Percentiles rank a stretch among this genome's conserved stretches.
These are phyloP conservation scores for Aspidapion aeneum DNA, from an alignment of 2,888 invertebrate species.

Conservation along the genomic window DNA sequence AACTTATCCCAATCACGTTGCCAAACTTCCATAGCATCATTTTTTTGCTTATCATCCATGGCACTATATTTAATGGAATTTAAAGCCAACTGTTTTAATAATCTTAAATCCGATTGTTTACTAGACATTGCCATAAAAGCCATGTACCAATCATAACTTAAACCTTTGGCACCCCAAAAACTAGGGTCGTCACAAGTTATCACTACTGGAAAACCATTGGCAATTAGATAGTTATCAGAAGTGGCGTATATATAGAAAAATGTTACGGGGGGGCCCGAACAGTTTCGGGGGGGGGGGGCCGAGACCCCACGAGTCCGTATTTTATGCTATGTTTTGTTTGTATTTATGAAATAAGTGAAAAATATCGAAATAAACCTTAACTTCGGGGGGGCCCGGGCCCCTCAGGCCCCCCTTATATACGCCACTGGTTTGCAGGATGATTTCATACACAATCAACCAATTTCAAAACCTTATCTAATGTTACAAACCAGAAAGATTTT, in stretches of 20 bases:
- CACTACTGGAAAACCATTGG: slow-evolving; percentile 66
- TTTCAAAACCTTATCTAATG: slow-evolving; percentile 70
- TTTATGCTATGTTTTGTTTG: no score
- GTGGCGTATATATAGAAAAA: slow-evolving; percentile 73
- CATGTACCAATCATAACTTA: slow-evolving; percentile 76
- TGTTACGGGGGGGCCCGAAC: slow-evolving; percentile 73
- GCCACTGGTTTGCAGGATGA: slow-evolving; percentile 64
- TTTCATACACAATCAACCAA: slow-evolving; percentile 70
- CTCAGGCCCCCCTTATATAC: slow-evolving; percentile 65
- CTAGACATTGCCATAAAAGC: slow-evolving; percentile 74
- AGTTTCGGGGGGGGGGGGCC: slow-evolving; percentile 68
- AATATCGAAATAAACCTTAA: no score
- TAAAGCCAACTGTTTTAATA: slow-evolving; percentile 68
- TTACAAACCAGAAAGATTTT: slow-evolving; percentile 66
- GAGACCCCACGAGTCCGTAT: no score
- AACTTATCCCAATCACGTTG: slow-evolving; percentile 56
- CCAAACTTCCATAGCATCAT: slow-evolving; percentile 53
- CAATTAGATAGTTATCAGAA: slow-evolving; percentile 62
- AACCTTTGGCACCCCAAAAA: slow-evolving; percentile 66
- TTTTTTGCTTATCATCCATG: slow-evolving; percentile 51
- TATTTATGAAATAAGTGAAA: no score
- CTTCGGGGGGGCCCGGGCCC: slow-evolving; percentile 76
- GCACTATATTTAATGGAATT: slow-evolving; percentile 73
- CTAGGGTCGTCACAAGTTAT: slow-evolving; percentile 74
- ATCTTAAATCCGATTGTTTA: slow-evolving; percentile 59